Percentiles rank a stretch among this genome's conserved stretches.
These are phyloP conservation scores for Sphaerophoria rueppellii DNA, from an alignment of 2,888 invertebrate genomes.

Conservation along the genomic window DNA sequence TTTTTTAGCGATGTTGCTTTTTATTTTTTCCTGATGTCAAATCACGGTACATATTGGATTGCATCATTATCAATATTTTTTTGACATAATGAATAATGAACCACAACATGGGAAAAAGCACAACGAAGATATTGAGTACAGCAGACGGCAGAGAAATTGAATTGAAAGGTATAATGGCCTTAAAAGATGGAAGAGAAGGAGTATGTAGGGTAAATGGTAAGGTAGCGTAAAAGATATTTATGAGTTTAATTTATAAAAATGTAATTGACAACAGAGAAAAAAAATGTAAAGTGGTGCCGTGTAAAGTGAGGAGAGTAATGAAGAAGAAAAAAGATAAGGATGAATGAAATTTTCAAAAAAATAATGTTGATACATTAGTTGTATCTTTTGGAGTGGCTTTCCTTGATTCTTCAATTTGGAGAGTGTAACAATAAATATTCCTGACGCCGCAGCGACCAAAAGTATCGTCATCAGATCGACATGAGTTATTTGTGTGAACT, in stretches of 20 bases:
- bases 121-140: slow-evolving; percentile 31
- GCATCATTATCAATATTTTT: slow-evolving; percentile 82
- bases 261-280: slow-evolving; percentile 63
- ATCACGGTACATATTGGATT: slow-evolving; percentile 75
- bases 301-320: slow-evolving; percentile 21
- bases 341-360: slow-evolving; percentile 64
- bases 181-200: neutral
- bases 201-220: slow-evolving; percentile 14
- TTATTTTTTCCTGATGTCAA: slow-evolving; percentile 60
- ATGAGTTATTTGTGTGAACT: slow-evolving; percentile 60
- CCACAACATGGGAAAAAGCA: slow-evolving; percentile 32
- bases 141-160: neutral
- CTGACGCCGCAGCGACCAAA: slow-evolving; percentile 17
- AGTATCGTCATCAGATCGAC: slow-evolving; percentile 36
- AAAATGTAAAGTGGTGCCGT: slow-evolving; percentile 45
- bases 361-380: slow-evolving; percentile 74
- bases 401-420: slow-evolving; percentile 48
- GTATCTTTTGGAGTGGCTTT: slow-evolving; percentile 73
- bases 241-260: slow-evolving; percentile 46
- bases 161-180: slow-evolving; percentile 18
- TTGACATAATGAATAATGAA: slow-evolving; percentile 82
- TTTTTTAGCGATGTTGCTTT: slow-evolving; percentile 5
- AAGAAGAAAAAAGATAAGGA: slow-evolving; percentile 44
- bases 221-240: slow-evolving; percentile 40
- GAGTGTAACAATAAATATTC: slow-evolving; percentile 71